These are phyloP conservation scores for Hydrolagus colliei DNA, from an alignment of 2,797 vertebrate genomes.

Conservation along the genomic window DNA sequence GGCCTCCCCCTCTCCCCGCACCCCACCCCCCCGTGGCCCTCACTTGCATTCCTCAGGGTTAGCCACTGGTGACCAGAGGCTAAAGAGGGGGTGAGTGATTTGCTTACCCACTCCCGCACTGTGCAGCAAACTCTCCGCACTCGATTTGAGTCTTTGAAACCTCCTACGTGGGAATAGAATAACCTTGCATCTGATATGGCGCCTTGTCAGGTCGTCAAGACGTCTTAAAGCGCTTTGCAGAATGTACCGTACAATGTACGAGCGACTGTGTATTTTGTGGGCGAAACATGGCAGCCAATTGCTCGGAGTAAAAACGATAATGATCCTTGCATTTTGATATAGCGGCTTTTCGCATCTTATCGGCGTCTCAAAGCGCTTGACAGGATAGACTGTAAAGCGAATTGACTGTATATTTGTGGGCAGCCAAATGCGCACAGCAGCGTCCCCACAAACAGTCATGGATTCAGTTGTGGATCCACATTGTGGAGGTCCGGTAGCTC, in stretches of 20 bases:
- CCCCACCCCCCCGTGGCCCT: slow-evolving; percentile 36
- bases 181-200: too few relatives aligned
- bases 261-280: background rate
- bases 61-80: slow-evolving; percentile 50
- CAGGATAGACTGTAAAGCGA: background rate
- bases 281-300: too few relatives aligned
- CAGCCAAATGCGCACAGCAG: too few relatives aligned
- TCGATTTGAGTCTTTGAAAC: background rate
- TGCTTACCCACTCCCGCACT: slow-evolving; percentile 32
- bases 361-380: background rate
- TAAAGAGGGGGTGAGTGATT: slow-evolving; percentile 32
- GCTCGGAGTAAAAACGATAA: too few relatives aligned
- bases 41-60: slow-evolving; percentile 55
- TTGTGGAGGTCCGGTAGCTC: too few relatives aligned
- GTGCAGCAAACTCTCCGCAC: background rate
- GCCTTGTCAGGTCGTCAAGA: background rate
- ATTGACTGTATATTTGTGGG: background rate
- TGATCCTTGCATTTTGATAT: too few relatives aligned
- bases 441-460: too few relatives aligned
- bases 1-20: slow-evolving; percentile 48
- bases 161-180: background rate
- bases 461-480: too few relatives aligned
- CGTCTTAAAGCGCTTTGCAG: background rate
- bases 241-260: background rate
- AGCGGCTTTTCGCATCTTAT: too few relatives aligned